phyloP scores from a whole-genome alignment of 2,888 invertebrate species.

The Xylota sylvarum region DNA sequence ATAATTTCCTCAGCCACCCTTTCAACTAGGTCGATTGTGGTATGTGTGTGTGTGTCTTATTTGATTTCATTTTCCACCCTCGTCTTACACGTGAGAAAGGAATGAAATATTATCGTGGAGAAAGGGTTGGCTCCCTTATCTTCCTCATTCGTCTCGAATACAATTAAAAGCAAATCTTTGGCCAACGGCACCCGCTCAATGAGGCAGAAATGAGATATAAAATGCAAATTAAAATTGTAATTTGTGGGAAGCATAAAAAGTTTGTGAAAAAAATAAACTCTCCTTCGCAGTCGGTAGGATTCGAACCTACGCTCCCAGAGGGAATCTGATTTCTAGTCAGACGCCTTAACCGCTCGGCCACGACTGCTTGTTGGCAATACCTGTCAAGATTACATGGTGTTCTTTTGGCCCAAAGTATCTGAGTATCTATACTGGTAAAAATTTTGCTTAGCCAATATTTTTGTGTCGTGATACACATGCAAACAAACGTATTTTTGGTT shows the following conservation, averaged over 20 bases:
- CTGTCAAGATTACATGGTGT: neutral
- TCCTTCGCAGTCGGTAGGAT: conserved; percentile 79
- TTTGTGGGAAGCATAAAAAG: neutral
- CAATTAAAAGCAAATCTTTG: conserved; percentile 48
- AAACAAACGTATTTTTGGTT: neutral
- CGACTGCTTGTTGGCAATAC: conserved; percentile 45
- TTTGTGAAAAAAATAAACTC: neutral
- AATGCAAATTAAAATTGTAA: conserved; percentile 21
- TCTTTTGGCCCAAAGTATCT: neutral
- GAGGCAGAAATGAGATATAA: conserved; percentile 28
- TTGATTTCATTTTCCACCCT: conserved; percentile 54
- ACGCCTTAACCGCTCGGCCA: conserved; percentile 78
- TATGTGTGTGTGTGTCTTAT: conserved; percentile 8
- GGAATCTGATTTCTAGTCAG: conserved; percentile 77
- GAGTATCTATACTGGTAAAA: neutral
- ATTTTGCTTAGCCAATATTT: neutral
- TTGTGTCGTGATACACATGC: neutral
- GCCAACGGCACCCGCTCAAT: conserved; percentile 8
- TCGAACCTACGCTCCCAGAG: conserved; percentile 80
- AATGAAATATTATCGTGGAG: conserved; percentile 6
- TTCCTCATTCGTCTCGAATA: conserved; percentile 25
- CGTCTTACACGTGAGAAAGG: conserved; percentile 6
- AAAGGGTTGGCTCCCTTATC: conserved; percentile 23
- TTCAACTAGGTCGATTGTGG: too few species aligned
- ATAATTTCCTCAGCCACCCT: conserved; percentile 23